Evolutionary conservation across 2,797 vertebrate species (phyloP), one percentile per base, ranked within the genome.

Genomic region (Caiman crocodilus): DNA sequence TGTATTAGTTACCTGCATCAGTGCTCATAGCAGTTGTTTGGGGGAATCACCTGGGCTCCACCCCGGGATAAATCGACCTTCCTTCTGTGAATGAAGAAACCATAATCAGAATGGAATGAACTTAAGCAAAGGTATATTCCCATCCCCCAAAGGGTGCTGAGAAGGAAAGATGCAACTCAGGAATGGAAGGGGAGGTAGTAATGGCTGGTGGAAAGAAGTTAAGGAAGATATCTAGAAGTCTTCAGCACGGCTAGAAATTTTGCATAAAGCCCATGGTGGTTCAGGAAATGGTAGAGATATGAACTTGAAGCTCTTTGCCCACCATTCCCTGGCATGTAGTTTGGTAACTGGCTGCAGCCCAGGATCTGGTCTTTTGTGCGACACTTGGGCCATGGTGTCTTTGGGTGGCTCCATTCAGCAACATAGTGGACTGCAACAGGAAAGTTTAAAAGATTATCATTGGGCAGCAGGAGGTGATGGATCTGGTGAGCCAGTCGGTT

Each of bases 41-140:
- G 87, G 83, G 12, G 71, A 9, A 16, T 89, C 42, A 88, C 79
- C 20, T 26, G 35, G 25, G 8, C 20, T 20, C 88, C 85, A 28
- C 73, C 78, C 5, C 7, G 87, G 6, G 5, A 14, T 9, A 21
- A 9, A 1, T 81, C 15, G 42, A 65, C 17, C 84, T 26, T 93
- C 73, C 90, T 76, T 76, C 64, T 76, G 5, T 42, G 67, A 69
- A 32, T 71, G 21, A 87, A 75, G 35, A 90, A 80, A 42, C 35
- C 8, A 8, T 71, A 42, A 42, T 73, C 42, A 50, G 14, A 26
- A 26, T 9, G 16, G 26, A 50, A 50, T 25, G 35, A 82, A 13
- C 13, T 10, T 6, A 76, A n/a, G n/a, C 35, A 10, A 90, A 35
- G 59, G 82, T 58, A 50, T 74, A 14, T 0, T 90, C 30, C 32